Percentiles rank a stretch among this genome's conserved stretches.
phyloP scores from a whole-genome alignment of 64 coral and sea anemone genomes.

The Hydrozoanthus tunicans region DNA sequence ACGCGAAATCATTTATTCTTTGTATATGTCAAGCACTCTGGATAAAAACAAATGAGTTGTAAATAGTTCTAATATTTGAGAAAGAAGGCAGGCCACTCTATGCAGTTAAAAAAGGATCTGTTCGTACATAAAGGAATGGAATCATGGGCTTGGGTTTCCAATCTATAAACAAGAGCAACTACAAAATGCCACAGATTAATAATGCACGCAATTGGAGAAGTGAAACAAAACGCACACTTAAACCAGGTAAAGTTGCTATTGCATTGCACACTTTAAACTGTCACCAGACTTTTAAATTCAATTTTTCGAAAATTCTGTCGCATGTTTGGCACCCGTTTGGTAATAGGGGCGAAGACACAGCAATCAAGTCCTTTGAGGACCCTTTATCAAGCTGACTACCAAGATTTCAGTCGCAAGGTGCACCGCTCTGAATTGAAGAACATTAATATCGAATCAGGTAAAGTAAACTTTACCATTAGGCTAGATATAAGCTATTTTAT shows the following conservation, averaged over 20 bases:
- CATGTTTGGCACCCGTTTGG: neutral
- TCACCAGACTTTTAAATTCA: neutral
- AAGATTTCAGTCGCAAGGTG: conserved; percentile 34
- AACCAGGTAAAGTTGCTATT: neutral
- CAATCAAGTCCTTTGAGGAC: conserved; percentile 3
- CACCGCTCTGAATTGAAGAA: neutral
- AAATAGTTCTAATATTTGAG: too few relatives aligned
- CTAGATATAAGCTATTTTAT: neutral
- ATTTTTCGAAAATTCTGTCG: neutral
- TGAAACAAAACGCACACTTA: neutral
- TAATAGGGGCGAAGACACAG: neutral
- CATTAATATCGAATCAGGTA: conserved; percentile 43
- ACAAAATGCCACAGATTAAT: neutral
- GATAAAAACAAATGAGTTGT: too few relatives aligned
- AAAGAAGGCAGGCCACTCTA: too few relatives aligned
- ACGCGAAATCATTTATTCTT: too few relatives aligned
- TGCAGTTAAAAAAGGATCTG: too few relatives aligned
- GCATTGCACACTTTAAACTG: neutral
- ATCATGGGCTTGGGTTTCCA: neutral
- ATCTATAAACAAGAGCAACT: neutral
- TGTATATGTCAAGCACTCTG: too few relatives aligned
- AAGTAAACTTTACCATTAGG: neutral
- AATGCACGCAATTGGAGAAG: neutral
- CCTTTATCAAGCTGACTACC: conserved; percentile 11
- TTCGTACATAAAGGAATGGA: too few relatives aligned